phyloP scores from a whole-genome alignment of 2,888 invertebrate genomes.

The Lacanobia oleracea region DNA sequence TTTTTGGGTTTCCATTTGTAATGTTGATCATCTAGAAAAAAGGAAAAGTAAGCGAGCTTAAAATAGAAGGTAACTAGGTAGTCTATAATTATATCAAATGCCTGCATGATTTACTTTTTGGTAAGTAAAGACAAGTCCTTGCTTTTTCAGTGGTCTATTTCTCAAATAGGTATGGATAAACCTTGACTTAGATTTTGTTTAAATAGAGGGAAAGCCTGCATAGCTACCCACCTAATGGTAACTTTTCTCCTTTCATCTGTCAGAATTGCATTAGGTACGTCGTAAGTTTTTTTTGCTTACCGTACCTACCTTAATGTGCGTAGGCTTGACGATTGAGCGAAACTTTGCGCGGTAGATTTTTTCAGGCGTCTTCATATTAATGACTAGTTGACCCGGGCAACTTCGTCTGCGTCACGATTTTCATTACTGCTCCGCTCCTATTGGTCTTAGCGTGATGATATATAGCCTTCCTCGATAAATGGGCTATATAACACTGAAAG shows the following conservation, averaged over 20 bases:
- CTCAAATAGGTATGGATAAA: not conserved
- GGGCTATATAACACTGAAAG: too few species aligned
- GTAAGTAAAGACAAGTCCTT: not conserved
- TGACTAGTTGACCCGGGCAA: too few species aligned
- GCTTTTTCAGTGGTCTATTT: not conserved
- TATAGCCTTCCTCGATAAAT: too few species aligned
- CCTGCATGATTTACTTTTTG: not conserved
- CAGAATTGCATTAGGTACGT: not conserved
- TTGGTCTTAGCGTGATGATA: too few species aligned
- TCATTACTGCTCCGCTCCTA: too few species aligned
- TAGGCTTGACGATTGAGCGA: not conserved
- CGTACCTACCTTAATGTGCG: not conserved
- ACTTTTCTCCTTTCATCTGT: conserved; percentile 25
- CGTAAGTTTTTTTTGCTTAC: conserved; percentile 1
- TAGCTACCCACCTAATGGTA: not conserved
- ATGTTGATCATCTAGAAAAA: conserved; percentile 84
- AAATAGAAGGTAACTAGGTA: not conserved
- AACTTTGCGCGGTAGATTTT: not conserved
- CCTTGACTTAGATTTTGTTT: not conserved
- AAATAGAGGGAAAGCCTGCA: conserved; percentile 32
- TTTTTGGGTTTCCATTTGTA: conserved; percentile 91
- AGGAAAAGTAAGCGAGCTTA: not conserved
- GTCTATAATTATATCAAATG: not conserved
- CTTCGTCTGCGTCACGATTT: too few species aligned
- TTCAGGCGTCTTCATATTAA: not conserved